Percentiles rank a stretch among this genome's conserved stretches.
Evolutionary conservation across 2,888 invertebrate species (phyloP).

Genomic region (Lasioglossum vierecki): DNA sequence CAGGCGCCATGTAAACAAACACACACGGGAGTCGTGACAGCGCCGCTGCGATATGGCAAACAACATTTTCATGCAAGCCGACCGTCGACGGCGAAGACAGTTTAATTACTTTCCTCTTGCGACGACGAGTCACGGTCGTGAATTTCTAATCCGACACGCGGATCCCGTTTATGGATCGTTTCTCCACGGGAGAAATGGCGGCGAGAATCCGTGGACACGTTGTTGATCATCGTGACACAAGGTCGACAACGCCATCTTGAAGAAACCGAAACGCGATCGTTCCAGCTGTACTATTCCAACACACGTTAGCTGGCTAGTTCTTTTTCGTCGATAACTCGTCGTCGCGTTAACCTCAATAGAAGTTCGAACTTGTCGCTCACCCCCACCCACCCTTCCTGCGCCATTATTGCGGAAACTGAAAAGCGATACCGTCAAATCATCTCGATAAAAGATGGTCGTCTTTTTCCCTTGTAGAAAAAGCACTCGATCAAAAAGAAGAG

Average conservation of each 20-base stretch:
- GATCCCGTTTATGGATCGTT: neutral
- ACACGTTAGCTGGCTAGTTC: neutral
- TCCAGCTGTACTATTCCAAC: neutral
- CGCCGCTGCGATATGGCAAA: conserved; percentile 30
- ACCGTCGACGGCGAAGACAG: conserved; percentile 16
- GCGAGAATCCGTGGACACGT: neutral
- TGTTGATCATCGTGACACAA: neutral
- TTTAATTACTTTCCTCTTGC: conserved; percentile 37
- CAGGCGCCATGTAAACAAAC: conserved; percentile 65
- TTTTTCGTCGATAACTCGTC: neutral
- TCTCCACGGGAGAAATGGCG: neutral
- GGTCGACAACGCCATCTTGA: conserved; percentile 1
- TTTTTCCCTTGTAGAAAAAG: neutral
- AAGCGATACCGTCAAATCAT: neutral
- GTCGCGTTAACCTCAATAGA: neutral
- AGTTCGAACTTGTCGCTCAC: neutral
- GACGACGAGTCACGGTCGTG: neutral
- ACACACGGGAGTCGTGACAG: conserved; percentile 38
- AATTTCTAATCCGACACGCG: neutral
- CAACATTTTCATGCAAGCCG: conserved; percentile 44
- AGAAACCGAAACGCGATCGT: neutral
- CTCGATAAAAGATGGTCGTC: neutral
- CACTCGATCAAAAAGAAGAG: neutral
- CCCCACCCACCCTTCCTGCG: neutral
- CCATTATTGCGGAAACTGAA: neutral